Evolutionary conservation across 2,797 vertebrate genomes (phyloP).

Genomic region (Tapirus indicus): DNA sequence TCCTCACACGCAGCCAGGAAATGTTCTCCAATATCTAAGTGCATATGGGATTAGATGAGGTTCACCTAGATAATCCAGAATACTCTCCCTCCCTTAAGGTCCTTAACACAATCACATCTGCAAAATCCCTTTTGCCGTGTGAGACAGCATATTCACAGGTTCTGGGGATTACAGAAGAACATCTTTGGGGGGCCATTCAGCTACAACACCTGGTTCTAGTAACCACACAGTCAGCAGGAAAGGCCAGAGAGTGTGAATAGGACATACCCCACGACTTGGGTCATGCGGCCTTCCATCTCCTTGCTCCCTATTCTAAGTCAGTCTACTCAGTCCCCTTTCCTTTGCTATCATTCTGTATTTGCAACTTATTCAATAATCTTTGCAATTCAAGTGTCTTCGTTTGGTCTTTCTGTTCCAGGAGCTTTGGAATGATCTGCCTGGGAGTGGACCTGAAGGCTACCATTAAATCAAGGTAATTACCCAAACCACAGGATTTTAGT

Average conservation of each 20-base stretch:
- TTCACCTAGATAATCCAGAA: background rate
- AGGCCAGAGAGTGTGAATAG: accelerated
- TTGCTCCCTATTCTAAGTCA: background rate
- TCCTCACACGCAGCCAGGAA: background rate
- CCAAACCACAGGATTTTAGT: background rate
- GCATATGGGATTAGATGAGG: background rate
- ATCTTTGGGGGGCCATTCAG: background rate
- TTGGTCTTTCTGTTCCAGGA: background rate
- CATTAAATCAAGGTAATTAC: background rate
- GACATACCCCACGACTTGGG: background rate
- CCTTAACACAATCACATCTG: background rate
- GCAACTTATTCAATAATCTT: background rate
- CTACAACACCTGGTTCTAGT: background rate
- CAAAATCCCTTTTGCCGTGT: background rate
- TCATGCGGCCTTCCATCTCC: background rate
- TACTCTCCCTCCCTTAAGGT: background rate
- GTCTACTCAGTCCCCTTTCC: background rate
- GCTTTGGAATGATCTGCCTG: background rate
- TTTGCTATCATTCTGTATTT: background rate
- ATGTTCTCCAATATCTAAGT: background rate
- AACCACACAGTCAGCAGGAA: background rate
- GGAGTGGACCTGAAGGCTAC: background rate
- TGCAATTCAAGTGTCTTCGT: background rate
- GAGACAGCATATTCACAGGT: background rate
- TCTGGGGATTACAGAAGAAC: background rate